Evolutionary conservation across 2,797 vertebrate species (phyloP).

Genomic region (Lindbergichthys nudifrons): DNA sequence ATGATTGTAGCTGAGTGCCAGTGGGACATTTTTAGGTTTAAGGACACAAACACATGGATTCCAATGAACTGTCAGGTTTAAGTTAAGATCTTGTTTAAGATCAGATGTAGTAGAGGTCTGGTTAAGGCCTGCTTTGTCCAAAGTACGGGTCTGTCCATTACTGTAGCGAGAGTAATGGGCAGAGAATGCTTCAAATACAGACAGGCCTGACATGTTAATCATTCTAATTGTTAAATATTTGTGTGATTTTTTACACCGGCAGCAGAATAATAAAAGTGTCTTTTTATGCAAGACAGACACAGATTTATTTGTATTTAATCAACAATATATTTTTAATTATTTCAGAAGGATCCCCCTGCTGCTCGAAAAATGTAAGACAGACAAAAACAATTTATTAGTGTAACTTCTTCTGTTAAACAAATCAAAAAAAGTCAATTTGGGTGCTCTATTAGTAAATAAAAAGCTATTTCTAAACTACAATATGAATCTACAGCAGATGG

Average conservation of each 20-base stretch:
- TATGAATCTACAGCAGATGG: constrained; percentile 32
- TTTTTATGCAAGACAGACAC: constrained; percentile 1
- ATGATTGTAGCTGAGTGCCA: neutral
- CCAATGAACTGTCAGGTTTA: neutral
- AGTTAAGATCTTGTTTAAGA: neutral
- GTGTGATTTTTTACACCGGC: neutral
- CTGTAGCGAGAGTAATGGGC: neutral
- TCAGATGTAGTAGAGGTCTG: neutral
- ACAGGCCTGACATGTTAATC: constrained; percentile 16
- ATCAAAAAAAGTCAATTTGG: constrained; percentile 10
- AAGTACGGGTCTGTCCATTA: neutral
- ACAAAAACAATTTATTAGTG: constrained; percentile 21
- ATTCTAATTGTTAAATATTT: constrained; percentile 22
- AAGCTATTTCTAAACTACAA: constrained; percentile 20
- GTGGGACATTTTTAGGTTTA: neutral
- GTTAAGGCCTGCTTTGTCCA: neutral
- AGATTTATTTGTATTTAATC: constrained; percentile 6
- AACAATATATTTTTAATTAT: constrained; percentile 1
- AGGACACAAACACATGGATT: neutral
- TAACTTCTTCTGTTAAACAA: constrained; percentile 19
- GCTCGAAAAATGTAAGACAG: neutral
- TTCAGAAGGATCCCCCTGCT: neutral
- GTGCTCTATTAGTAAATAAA: constrained; percentile 21
- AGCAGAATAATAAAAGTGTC: constrained; percentile 8
- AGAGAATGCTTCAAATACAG: constrained; percentile 4